These are phyloP conservation scores for Cepaea hortensis DNA, from an alignment of 2,888 invertebrate species.

Conservation along the genomic window DNA sequence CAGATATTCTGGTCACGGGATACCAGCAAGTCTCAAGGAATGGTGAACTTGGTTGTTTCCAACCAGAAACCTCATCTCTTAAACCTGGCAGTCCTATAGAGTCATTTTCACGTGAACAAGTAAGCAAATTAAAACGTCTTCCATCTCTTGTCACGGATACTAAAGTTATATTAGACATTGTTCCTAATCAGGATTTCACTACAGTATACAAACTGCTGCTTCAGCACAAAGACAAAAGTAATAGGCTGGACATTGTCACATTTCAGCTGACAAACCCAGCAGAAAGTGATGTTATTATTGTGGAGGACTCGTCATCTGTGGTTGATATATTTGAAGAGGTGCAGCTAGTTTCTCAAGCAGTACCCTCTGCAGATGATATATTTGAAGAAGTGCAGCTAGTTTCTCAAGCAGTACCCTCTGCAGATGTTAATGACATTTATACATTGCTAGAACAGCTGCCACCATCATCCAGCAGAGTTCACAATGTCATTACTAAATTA, in stretches of 20 bases:
- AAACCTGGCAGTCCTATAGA: not conserved
- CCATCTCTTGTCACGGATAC: slow-evolving; percentile 64
- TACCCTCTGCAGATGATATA: slow-evolving; percentile 51
- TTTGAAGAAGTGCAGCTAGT: slow-evolving; percentile 52
- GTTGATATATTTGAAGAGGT: slow-evolving; percentile 51
- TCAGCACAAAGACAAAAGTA: slow-evolving; percentile 54
- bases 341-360: slow-evolving; percentile 35
- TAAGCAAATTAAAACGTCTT: slow-evolving; percentile 52
- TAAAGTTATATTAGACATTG: slow-evolving; percentile 55
- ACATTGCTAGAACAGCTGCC: slow-evolving; percentile 51
- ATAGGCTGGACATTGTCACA: slow-evolving; percentile 64
- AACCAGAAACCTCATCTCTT: not conserved
- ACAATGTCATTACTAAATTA: slow-evolving; percentile 50
- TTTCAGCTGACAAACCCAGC: slow-evolving; percentile 59
- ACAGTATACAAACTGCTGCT: slow-evolving; percentile 60
- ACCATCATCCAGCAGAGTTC: slow-evolving; percentile 41
- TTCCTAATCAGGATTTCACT: slow-evolving; percentile 56
- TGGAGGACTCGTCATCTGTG: slow-evolving; percentile 4
- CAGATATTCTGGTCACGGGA: not conserved
- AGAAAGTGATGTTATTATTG: not conserved
- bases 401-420: slow-evolving; percentile 45
- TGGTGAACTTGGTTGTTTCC: not conserved
- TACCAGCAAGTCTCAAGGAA: not conserved
- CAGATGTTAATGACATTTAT: slow-evolving; percentile 54
- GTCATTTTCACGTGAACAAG: not conserved